phyloP scores from a whole-genome alignment of 2,113 vertebrate genomes.

The Siniperca chuatsi region DNA sequence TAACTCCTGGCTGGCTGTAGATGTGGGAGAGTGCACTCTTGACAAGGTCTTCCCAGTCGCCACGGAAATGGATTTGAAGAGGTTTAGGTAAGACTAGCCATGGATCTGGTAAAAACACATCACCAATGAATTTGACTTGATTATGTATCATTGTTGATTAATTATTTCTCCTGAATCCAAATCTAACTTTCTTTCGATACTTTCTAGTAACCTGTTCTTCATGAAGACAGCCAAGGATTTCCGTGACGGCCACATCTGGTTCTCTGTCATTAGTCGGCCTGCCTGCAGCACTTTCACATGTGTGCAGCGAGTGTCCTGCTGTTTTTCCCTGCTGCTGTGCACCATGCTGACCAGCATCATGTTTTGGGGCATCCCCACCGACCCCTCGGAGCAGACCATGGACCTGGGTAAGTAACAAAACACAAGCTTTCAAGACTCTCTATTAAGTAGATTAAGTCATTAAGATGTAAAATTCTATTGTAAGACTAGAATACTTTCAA shows the following conservation, averaged over 20 bases:
- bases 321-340: slow-evolving; percentile 94
- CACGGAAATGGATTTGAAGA: slow-evolving; percentile 91
- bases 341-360: slow-evolving; percentile 98
- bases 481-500: background rate
- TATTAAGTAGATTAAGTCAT: background rate
- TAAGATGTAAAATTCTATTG: background rate
- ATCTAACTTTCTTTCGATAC: background rate
- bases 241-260: slow-evolving; percentile 95
- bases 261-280: slow-evolving; percentile 91
- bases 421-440: background rate
- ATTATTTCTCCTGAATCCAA: background rate
- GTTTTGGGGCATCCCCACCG: slow-evolving; percentile 95
- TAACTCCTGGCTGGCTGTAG: slow-evolving; percentile 93
- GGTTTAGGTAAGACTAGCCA: slow-evolving; percentile 89
- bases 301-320: slow-evolving; percentile 94
- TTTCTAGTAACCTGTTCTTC: slow-evolving; percentile 92
- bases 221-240: slow-evolving; percentile 94
- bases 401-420: slow-evolving; percentile 88
- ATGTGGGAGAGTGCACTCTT: slow-evolving; percentile 91
- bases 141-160: background rate
- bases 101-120: background rate
- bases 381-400: slow-evolving; percentile 96
- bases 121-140: background rate
- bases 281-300: slow-evolving; percentile 91
- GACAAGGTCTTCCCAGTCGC: slow-evolving; percentile 93